phyloP scores from a whole-genome alignment of 2,113 vertebrate genomes.

The Daubentonia madagascariensis region DNA sequence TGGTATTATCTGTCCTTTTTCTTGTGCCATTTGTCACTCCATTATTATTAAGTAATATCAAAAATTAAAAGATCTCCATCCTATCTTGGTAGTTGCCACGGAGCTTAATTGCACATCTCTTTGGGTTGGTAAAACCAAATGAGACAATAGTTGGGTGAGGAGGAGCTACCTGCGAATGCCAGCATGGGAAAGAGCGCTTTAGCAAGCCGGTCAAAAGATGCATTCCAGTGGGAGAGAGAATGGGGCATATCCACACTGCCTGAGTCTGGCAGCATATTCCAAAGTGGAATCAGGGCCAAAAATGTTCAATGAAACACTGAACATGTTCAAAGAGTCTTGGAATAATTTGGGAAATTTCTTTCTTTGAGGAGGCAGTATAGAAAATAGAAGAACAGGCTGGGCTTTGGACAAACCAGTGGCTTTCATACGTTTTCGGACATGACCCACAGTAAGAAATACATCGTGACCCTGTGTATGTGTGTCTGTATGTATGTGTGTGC shows the following conservation, averaged over 20 bases:
- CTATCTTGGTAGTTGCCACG: slow-evolving; percentile 62
- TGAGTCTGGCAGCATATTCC: not conserved
- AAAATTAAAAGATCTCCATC: not conserved
- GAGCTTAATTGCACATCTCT: slow-evolving; percentile 50
- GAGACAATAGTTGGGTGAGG: slow-evolving; percentile 14
- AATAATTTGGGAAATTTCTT: slow-evolving; percentile 33
- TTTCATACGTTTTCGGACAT: not conserved
- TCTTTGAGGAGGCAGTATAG: not conserved
- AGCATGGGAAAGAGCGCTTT: not conserved
- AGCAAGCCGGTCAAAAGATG: not conserved
- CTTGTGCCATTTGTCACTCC: not conserved
- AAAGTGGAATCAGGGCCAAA: not conserved
- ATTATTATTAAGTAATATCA: not conserved
- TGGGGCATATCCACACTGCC: not conserved
- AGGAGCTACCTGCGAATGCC: not conserved
- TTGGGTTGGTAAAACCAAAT: slow-evolving; percentile 48
- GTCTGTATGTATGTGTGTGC: not conserved
- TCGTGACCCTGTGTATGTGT: not conserved
- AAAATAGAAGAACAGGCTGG: not conserved
- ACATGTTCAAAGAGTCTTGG: not conserved
- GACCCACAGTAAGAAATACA: not conserved
- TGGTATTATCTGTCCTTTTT: not conserved
- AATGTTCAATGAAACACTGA: not conserved
- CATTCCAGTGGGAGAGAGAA: not conserved
- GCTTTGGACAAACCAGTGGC: not conserved